Conservation (phyloP, 2,888 invertebrate genomes). For the Sphaeridia pumilis region DNA sequence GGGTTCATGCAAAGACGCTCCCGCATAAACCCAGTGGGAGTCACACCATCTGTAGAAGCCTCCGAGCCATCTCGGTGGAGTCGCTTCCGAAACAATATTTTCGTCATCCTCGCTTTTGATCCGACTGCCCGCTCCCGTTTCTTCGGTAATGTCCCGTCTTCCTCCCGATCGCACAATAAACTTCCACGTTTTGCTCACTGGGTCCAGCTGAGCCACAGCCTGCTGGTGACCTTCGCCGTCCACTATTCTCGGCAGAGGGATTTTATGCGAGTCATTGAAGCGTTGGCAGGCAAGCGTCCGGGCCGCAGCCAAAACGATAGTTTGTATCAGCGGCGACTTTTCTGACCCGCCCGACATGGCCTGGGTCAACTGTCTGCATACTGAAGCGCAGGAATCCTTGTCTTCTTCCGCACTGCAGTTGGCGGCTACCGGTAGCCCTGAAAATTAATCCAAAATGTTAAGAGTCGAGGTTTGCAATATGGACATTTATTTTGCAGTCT, state of each 20-base stretch:
- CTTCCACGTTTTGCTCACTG: slow-evolving; percentile 27
- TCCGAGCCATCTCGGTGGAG: slow-evolving; percentile 32
- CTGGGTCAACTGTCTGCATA: slow-evolving; percentile 33
- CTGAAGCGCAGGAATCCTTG: slow-evolving; percentile 28
- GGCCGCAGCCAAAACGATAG: slow-evolving; percentile 32
- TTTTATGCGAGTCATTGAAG: slow-evolving; percentile 29
- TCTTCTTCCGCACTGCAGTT: slow-evolving; percentile 30
- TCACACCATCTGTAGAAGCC: slow-evolving; percentile 36
- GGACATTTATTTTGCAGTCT: background rate
- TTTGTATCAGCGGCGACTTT: slow-evolving; percentile 32
- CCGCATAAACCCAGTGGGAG: slow-evolving; percentile 31
- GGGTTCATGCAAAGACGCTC: slow-evolving; percentile 29
- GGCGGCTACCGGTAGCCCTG: slow-evolving; percentile 31
- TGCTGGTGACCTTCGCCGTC: slow-evolving; percentile 17
- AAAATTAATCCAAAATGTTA: background rate
- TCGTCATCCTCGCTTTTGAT: background rate
- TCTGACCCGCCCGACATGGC: slow-evolving; percentile 33
- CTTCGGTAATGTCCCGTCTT: slow-evolving; percentile 14
- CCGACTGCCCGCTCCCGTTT: background rate
- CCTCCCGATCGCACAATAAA: slow-evolving; percentile 23
- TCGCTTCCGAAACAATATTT: slow-evolving; percentile 9
- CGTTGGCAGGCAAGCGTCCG: slow-evolving; percentile 33
- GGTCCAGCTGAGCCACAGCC: slow-evolving; percentile 25
- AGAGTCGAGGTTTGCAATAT: background rate
- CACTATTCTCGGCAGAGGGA: slow-evolving; percentile 31